Base-by-base conservation (phyloP, 2,888 invertebrate genomes). In the Lasioglossum oenotherae region DNA sequence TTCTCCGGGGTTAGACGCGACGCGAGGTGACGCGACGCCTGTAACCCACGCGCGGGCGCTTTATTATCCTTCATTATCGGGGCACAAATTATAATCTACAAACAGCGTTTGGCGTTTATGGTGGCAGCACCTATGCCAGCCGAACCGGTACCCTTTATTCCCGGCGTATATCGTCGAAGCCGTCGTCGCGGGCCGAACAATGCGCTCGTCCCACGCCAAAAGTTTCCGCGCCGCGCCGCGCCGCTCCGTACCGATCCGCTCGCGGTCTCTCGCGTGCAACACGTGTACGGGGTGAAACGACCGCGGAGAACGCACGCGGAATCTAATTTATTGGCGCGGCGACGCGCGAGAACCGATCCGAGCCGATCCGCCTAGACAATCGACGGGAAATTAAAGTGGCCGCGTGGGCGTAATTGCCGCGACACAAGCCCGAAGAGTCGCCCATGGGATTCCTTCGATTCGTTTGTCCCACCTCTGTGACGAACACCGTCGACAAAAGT, bases 61-160 rank as follows among this genome's bases (percentile, higher is more conserved):
- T 92, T 92, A 92, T 91, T 91, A 89, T 90, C 85, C 87, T 89
- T 91, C 91, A 91, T 91, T 92, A 92, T 92, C 91, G 89, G 80
- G 75, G 85, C 85, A 84, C 88, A 90, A 89, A 89, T 90, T 90
- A 90, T 89, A 86, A 89, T 88, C 88, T 82, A 78, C 88, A 80
- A 90, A 90, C 71, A 86, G 82, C 86, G 86, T 86, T 77, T 86
- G 88, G 88, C 88, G 89, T 90, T 89, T 89, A 89, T 88, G 82
- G 88, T 74, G 88, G 80, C 82, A 81, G 83, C 69, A 80, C 38
- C 78, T 78, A 87, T 87, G 80, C 38, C 38, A 80, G 86, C 86
- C 79, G 46, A 80, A 86, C 82, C 87, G 80, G 60, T 67, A 80
- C 80, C 78, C 87, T 87, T 86, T 86, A 86, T 80, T 80, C 80